Conservation (phyloP, 2,113 vertebrate genomes). For the Mobula birostris region DNA sequence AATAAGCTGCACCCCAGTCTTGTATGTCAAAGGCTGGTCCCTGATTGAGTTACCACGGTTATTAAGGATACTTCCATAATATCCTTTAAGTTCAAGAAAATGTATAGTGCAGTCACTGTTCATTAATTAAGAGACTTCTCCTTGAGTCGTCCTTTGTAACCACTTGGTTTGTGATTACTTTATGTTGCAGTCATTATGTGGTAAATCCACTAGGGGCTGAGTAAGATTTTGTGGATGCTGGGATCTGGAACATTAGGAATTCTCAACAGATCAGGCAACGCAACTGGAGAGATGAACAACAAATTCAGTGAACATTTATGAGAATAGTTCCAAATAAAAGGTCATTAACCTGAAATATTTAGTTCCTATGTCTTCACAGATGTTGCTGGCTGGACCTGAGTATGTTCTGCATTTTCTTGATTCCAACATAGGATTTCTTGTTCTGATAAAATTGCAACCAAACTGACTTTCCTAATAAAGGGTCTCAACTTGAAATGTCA, state of each 20-base stretch:
- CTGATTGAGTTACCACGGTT: not conserved
- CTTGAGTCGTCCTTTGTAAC: not conserved
- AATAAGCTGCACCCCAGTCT: not conserved
- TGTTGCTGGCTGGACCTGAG: too few relatives aligned
- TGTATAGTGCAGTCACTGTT: not conserved
- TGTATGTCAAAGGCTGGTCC: not conserved
- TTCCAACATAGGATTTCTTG: too few relatives aligned
- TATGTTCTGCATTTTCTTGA: too few relatives aligned
- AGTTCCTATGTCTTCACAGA: too few relatives aligned
- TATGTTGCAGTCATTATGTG: not conserved
- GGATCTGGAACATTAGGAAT: too few relatives aligned
- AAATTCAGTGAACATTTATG: too few relatives aligned
- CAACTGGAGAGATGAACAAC: too few relatives aligned
- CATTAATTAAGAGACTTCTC: not conserved
- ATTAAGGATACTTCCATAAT: not conserved
- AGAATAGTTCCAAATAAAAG: too few relatives aligned
- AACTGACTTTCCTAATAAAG: not conserved
- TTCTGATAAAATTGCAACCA: not conserved
- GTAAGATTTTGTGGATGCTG: too few relatives aligned
- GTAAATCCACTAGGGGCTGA: not conserved
- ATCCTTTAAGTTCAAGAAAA: not conserved
- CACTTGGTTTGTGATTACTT: not conserved
- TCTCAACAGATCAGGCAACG: too few relatives aligned
- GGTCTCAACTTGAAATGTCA: too few relatives aligned
- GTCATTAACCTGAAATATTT: too few relatives aligned